Base-by-base conservation (phyloP, 2,113 vertebrate genomes). In the Psilopsiagon aymara region DNA sequence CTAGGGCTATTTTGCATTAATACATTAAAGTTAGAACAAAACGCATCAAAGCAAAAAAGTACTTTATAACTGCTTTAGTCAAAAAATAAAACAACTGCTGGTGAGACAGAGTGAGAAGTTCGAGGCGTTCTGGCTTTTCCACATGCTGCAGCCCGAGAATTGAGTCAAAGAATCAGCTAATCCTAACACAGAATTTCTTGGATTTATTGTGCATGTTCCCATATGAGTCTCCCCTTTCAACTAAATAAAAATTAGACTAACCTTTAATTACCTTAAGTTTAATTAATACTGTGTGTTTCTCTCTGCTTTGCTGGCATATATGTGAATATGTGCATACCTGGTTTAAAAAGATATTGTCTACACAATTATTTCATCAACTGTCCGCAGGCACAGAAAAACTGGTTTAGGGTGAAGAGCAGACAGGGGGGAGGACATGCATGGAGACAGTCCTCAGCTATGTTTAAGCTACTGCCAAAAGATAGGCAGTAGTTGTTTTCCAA, bases 31-130 rank as follows among this genome's bases (percentile, higher is more conserved):
- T 41, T 53, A 44, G 75, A 93, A 68, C 17, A 87, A 80, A 71
- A 77, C 41, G 29, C 74, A 79, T 69, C 82, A 94, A 92, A 94
- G 85, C 44, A 88, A 88, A 90, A 66, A 59, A 52, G 9, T 31
- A 37, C 24, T 92, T 90, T 68, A 64, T 76, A 94, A 85, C 16
- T n/a, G 44, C 88, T 97, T 93, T 73, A 75, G 92, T 88, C 67
- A 80, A 91, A 59, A 59, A 24, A 59, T 59, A 59, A 24, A 35
- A 59, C 57, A 59, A 35, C 57, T 59, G 57, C 57, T 59, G 35
- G 33, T 59, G 57, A 59, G 33, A 59, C 21, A 35, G 33, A 59
- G 13, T 35, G n/a, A 59, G 33, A 59, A 24, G 21, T 24, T 10
- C 1, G 3, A 59, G 21, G 33, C 3, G 6, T 35, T 59, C 57